Evolutionary conservation across 2,797 vertebrate species (phyloP).

Genomic region (Gymnopithys bicolor): DNA sequence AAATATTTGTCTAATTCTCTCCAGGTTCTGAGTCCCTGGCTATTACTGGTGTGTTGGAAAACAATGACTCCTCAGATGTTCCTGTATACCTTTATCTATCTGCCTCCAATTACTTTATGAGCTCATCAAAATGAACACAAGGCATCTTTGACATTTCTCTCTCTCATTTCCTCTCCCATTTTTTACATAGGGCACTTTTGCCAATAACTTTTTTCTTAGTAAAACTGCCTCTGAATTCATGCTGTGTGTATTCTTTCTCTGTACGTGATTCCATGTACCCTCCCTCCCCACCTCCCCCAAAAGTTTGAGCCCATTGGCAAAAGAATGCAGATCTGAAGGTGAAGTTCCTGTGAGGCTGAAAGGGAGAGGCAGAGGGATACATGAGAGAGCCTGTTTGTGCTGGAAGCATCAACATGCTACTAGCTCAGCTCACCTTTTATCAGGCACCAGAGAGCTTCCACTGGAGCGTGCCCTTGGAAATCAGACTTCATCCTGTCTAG

Average conservation of each 20-base stretch:
- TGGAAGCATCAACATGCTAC: background rate
- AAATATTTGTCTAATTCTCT: background rate
- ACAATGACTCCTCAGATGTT: background rate
- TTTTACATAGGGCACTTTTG: background rate
- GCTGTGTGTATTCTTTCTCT: background rate
- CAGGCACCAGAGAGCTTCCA: background rate
- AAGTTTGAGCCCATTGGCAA: background rate
- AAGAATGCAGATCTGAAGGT: background rate
- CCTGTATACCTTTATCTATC: background rate
- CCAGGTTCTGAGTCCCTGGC: background rate
- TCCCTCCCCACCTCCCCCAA: background rate
- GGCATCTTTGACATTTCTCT: background rate
- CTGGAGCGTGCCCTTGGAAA: background rate
- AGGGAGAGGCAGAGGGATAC: background rate
- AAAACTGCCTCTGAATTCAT: background rate
- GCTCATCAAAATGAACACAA: background rate
- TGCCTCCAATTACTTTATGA: background rate
- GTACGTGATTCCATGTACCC: background rate
- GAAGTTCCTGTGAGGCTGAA: background rate
- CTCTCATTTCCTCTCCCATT: background rate
- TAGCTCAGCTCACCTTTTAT: background rate
- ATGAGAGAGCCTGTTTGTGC: background rate
- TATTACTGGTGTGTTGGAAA: background rate
- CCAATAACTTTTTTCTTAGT: background rate
- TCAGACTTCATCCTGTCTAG: background rate